These are phyloP conservation scores for Vulpes vulpes DNA, from an alignment of 2,113 vertebrate genomes.

Conservation along the genomic window DNA sequence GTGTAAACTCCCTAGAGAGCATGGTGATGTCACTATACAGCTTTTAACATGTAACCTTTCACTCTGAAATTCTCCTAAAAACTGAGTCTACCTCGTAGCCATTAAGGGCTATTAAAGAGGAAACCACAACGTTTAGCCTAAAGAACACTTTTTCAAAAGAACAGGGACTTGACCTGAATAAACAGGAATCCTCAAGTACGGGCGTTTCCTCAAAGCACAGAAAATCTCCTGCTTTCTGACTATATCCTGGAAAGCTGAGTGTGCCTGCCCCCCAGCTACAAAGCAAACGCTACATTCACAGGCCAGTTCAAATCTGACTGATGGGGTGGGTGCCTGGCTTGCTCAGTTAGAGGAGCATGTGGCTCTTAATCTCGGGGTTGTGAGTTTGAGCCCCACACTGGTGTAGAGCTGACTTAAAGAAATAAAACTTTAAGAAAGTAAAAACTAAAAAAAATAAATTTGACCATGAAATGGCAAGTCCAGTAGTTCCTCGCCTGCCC, in stretches of 20 bases:
- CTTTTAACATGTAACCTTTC: constrained; percentile 6
- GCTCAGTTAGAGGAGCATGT: not conserved
- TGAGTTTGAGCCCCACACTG: not conserved
- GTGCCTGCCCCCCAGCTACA: not conserved
- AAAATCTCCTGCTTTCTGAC: not conserved
- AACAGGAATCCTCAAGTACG: not conserved
- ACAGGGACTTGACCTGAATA: not conserved
- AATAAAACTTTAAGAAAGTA: not conserved
- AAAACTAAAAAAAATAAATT: not conserved
- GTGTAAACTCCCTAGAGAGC: not conserved
- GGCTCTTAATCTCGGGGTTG: not conserved
- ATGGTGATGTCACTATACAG: not conserved
- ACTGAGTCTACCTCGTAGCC: not conserved
- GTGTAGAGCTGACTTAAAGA: not conserved
- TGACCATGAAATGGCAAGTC: not conserved
- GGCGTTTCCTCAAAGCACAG: not conserved
- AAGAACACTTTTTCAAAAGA: not conserved
- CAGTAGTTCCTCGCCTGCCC: not conserved
- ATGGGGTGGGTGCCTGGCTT: not conserved
- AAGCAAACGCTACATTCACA: not conserved
- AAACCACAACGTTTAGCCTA: not conserved
- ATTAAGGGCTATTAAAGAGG: not conserved
- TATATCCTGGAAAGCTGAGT: not conserved
- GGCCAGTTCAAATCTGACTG: not conserved
- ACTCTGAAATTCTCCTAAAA: not conserved